phyloP scores from a whole-genome alignment of 1,140 invertebrate genomes.

The Hypsibius dujardini region DNA sequence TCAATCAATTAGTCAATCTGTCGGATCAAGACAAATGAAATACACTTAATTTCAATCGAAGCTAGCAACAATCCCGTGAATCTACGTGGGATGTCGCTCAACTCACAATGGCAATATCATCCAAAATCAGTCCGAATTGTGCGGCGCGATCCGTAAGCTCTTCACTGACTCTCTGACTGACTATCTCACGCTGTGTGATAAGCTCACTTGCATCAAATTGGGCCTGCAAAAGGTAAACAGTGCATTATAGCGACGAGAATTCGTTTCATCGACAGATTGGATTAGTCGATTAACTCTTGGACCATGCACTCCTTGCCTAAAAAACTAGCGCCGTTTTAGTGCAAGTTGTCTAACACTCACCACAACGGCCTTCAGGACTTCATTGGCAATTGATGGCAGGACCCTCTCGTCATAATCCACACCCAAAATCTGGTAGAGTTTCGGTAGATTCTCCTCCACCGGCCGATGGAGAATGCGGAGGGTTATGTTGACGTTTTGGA shows the following conservation, averaged over 20 bases:
- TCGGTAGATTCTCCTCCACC: constrained; percentile 60
- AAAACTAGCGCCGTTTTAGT: no score
- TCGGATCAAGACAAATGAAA: no score
- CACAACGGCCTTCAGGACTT: constrained; percentile 96
- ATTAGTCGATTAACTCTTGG: no score
- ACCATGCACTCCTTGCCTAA: no score
- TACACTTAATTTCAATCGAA: no score
- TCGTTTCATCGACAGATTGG: constrained; percentile 10
- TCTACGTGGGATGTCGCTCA: not conserved
- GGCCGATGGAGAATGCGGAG: constrained; percentile 91
- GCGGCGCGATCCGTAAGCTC: constrained; percentile 74
- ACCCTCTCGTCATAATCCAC: constrained; percentile 96
- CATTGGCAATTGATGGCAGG: constrained; percentile 91
- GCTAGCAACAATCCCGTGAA: no score
- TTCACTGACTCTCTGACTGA: constrained; percentile 82
- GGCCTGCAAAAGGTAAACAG: constrained; percentile 39
- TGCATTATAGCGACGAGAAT: not conserved
- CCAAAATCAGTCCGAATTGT: constrained; percentile 90
- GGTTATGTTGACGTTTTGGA: constrained; percentile 98
- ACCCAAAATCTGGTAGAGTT: constrained; percentile 88
- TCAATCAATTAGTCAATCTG: no score
- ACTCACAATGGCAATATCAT: constrained; percentile 88
- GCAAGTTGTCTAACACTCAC: constrained; percentile 33
- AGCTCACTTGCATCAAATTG: constrained; percentile 98
- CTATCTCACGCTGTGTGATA: constrained; percentile 93